Base-by-base conservation (phyloP, 2,888 invertebrate species). In the Aphidoletes aphidimyza region DNA sequence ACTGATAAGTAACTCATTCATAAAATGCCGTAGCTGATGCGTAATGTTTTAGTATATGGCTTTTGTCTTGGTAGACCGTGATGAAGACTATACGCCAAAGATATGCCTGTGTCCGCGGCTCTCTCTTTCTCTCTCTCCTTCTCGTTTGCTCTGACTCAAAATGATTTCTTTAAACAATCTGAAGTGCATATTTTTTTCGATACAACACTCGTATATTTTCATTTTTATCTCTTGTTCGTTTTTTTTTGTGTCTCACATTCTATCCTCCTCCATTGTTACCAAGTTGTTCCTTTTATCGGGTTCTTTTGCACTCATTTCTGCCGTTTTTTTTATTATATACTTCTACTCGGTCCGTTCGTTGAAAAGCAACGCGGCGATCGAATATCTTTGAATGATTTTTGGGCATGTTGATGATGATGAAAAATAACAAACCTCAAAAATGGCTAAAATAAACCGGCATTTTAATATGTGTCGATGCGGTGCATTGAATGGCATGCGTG, bases 1-100 rank as follows among this genome's bases (percentile, higher is more conserved):
- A 30, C 69, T 69, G 69, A 69, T 69, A 69, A 69, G 69, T 30
- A 69, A 30, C 69, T 69, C 69, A 69, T 69, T 69, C 69, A 69
- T 69, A 69, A 69, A 69, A 69, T 69, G 0, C 30, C 30, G 26
- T 30, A 14, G 14, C 14, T 30, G 54, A 69, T 30, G 69, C 69
- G 6, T 30, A 69, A 30, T 69, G 69, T 11, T 30, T 69, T 69
- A 30, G 14, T 69, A 6, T 69, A 69, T 14, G 11, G 11, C 2
- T 69, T 54, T 69, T 34, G 34, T 69, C 69, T 30, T 54, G 22
- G n/a, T n/a, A n/a, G n/a, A n/a, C n/a, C n/a, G n/a, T n/a, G n/a
- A n/a, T n/a, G n/a, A n/a, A n/a, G n/a, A n/a, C n/a, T n/a, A n/a
- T n/a, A n/a, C n/a, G n/a, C n/a, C n/a, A n/a, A n/a, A n/a, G n/a